These are phyloP conservation scores for Drosophila nigrodunni DNA, from an alignment of 1,140 invertebrate genomes.

Conservation along the genomic window DNA sequence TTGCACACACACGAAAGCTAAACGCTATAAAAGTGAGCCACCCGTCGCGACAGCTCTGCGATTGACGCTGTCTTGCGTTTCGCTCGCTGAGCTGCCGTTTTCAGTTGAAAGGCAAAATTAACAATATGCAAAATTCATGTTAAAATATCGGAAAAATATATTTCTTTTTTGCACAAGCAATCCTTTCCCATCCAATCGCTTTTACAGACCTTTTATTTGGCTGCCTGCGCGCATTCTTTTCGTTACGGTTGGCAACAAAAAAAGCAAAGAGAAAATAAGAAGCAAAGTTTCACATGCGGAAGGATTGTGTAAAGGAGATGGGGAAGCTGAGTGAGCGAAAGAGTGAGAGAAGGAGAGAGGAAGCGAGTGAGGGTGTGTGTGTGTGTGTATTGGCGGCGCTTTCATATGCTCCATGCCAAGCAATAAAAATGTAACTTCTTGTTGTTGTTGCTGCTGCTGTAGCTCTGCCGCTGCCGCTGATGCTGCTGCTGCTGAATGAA, in stretches of 20 bases:
- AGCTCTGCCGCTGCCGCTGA: conserved; percentile 14
- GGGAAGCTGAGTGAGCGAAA: not conserved
- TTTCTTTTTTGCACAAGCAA: conserved; percentile 75
- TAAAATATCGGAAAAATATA: conserved; percentile 83
- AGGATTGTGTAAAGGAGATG: conserved; percentile 37
- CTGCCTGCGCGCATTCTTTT: conserved; percentile 65
- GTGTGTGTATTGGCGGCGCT: conserved; percentile 49
- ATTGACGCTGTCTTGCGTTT: conserved; percentile 23
- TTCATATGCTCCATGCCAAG: conserved; percentile 81
- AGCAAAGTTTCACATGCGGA: conserved; percentile 38
- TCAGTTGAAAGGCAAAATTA: conserved; percentile 78
- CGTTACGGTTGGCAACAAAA: conserved; percentile 61
- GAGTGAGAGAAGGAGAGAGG: not conserved
- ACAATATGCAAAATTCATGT: conserved; percentile 83
- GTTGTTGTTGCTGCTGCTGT: conserved; percentile 43
- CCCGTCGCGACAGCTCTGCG: not conserved
- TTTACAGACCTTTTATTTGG: conserved; percentile 40
- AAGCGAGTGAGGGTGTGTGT: not conserved
- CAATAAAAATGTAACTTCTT: conserved; percentile 78
- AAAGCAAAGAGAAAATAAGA: conserved; percentile 14
- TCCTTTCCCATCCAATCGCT: conserved; percentile 57
- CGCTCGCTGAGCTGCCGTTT: conserved; percentile 36
- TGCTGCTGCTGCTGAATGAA: conserved; percentile 52
- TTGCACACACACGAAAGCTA: conserved; percentile 55
- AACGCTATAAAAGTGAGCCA: conserved; percentile 64